Base-by-base conservation (phyloP, 2,113 vertebrate genomes). In the Lepus americanus region DNA sequence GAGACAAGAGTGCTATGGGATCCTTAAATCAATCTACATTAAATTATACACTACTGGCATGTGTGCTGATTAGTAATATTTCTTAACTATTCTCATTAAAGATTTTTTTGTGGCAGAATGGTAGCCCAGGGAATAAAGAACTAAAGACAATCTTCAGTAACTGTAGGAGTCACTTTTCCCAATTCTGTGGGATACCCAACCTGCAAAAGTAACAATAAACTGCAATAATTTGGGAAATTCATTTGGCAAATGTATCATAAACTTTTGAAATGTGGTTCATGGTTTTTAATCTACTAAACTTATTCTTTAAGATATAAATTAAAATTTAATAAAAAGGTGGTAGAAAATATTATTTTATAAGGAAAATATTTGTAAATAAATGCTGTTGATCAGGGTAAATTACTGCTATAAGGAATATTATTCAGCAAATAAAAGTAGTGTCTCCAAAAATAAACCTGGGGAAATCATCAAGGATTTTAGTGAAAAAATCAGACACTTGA, bases 1-100 rank as follows among this genome's bases (percentile, higher is more conserved):
- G 94, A 96, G 31, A 64, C 84, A 90, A 80, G 63, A 95, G 83
- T 95, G 81, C 63, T 95, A 82, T 3, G n/a, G 80, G 92, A 78
- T 77, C 64, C 84, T 94, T 98, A 98, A 98, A 98, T 98, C 95
- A 96, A 74, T 92, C 44, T 76, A 94, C 69, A 94, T 92, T 97
- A 97, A 97, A 97, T 97, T 95, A 94, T 53, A 92, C 31, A 85
- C 79, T 19, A 17, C 63, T 36, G 64, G 84, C 92, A 85, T 95
- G 94, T 89, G 44, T 70, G 61, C 39, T 96, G 86, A 97, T 92
- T 92, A 72, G 87, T 87, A 93, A 90, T 96, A 97, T 97, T 94
- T 95, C 94, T 97, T 98, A 98, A 98, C 96, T 97, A 88, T 84
- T n/a, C 82, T 95, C 92, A 29, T 97, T 97, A 97, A 97, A 98